Percentiles rank a stretch among this genome's conserved stretches.
Conservation (phyloP, 2,797 vertebrate genomes). For the Tamandua tetradactyla region DNA sequence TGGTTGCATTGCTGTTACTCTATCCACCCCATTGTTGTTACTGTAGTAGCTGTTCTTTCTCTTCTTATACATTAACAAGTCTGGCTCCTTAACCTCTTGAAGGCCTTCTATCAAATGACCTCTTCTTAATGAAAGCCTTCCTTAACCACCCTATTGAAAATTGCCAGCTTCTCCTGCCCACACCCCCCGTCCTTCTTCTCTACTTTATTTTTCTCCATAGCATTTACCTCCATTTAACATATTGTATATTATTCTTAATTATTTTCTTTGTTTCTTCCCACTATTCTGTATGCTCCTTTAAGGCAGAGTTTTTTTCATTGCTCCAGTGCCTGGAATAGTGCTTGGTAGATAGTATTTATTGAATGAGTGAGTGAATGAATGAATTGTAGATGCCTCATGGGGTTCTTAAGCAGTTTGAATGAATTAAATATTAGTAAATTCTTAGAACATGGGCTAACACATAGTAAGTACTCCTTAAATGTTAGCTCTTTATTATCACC, state of each 20-base stretch:
- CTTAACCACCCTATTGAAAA: not conserved
- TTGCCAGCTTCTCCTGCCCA: not conserved
- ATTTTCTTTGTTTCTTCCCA: not conserved
- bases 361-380: not conserved
- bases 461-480: not conserved
- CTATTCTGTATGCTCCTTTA: not conserved
- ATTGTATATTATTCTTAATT: not conserved
- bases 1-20: not conserved
- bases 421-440: conserved; percentile 41
- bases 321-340: not conserved
- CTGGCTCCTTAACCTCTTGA: not conserved
- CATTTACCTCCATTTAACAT: not conserved
- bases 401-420: conserved; percentile 8
- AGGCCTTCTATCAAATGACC: not conserved
- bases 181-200: not conserved
- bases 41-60: not conserved
- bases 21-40: not conserved
- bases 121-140: not conserved
- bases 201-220: not conserved
- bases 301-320: not conserved
- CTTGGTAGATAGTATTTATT: not conserved
- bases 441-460: not conserved
- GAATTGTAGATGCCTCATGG: not conserved
- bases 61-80: not conserved
- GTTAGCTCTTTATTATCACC: conserved; percentile 7